Conservation (phyloP, 2,888 invertebrate species). For the Pyrgus malvae region DNA sequence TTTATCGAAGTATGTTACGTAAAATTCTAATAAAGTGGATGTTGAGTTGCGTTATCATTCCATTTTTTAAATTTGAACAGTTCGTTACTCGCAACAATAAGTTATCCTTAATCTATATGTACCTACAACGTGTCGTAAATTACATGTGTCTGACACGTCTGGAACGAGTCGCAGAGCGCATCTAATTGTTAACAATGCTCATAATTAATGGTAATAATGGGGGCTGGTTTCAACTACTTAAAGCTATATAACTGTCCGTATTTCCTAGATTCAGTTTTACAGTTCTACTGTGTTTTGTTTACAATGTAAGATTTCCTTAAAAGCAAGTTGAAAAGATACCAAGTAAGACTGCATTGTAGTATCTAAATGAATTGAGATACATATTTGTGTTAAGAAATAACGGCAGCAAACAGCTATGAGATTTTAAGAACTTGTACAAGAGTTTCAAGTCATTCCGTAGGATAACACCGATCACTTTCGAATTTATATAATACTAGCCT, state of each 20-base stretch:
- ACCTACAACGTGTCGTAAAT: not conserved
- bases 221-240: not conserved
- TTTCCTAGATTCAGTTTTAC: not conserved
- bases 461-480: too few relatives aligned
- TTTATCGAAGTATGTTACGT: conserved; percentile 2
- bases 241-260: not conserved
- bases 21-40: not conserved
- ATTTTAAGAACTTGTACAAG: too few relatives aligned
- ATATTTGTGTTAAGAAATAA: not conserved
- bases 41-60: not conserved
- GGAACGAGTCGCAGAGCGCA: not conserved
- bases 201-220: not conserved
- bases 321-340: conserved; percentile 7
- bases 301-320: conserved; percentile 2
- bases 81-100: not conserved
- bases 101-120: not conserved
- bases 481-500: too few relatives aligned
- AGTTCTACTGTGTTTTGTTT: not conserved
- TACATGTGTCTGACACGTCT: not conserved
- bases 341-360: not conserved
- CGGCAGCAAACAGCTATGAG: too few relatives aligned
- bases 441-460: too few relatives aligned
- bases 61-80: conserved; percentile 8
- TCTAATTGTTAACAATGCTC: not conserved
- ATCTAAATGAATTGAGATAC: conserved; percentile 17